Percentiles rank a stretch among this genome's conserved stretches.
phyloP scores from a whole-genome alignment of 2,888 invertebrate genomes.

The Cephus pulcher region DNA sequence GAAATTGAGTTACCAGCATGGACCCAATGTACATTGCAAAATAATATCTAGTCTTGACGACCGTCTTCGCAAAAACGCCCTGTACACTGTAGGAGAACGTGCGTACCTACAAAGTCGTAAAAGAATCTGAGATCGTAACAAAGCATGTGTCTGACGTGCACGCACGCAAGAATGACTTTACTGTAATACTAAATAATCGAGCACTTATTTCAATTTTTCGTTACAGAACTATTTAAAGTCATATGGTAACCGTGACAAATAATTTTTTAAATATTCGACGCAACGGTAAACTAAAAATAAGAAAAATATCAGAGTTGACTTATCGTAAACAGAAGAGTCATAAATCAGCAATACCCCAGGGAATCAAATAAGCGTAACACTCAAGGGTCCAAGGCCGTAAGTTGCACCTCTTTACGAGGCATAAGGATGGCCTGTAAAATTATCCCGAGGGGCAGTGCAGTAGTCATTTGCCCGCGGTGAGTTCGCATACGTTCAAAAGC shows the following conservation, averaged over 20 bases:
- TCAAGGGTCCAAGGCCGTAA: constrained; percentile 44
- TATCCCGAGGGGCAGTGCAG: constrained; percentile 21
- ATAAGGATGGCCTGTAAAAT: constrained; percentile 29
- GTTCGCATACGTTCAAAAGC: background rate
- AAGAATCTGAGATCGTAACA: background rate
- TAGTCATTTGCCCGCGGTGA: constrained; percentile 18
- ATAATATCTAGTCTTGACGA: background rate
- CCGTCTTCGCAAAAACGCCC: background rate
- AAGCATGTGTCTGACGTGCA: background rate
- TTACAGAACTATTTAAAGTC: background rate
- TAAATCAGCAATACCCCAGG: background rate
- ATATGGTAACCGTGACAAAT: background rate
- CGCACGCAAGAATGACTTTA: background rate
- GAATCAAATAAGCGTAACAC: constrained; percentile 37
- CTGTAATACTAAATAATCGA: background rate
- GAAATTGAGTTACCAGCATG: background rate
- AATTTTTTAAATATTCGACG: background rate
- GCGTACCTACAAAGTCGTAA: background rate
- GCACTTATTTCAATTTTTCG: background rate
- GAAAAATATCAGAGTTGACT: background rate
- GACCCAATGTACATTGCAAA: background rate
- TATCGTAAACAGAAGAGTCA: background rate
- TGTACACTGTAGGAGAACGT: background rate
- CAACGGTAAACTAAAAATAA: background rate
- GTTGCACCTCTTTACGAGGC: constrained; percentile 52